phyloP scores from a whole-genome alignment of 2,888 invertebrate genomes.

The Nasonovia ribisnigri region DNA sequence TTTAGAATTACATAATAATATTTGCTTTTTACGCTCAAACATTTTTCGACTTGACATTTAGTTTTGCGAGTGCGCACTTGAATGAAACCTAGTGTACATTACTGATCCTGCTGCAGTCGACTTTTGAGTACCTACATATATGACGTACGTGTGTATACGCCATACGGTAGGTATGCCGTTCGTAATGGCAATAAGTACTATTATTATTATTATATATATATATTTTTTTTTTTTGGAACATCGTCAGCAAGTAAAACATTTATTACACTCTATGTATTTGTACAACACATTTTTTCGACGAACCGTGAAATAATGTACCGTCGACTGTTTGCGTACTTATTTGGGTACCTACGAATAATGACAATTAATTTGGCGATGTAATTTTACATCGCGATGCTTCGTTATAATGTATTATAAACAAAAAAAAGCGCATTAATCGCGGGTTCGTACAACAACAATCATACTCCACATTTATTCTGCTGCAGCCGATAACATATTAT shows the following conservation, averaged over 20 bases:
- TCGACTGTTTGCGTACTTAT: neutral
- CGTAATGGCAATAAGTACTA: neutral
- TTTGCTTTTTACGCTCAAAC: neutral
- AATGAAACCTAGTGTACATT: neutral
- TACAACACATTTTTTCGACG: neutral
- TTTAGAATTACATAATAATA: neutral
- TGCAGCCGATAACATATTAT: neutral
- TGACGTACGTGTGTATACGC: neutral
- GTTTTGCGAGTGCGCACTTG: neutral
- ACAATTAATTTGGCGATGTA: neutral
- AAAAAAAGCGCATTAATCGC: neutral
- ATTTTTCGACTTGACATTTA: constrained; percentile 14
- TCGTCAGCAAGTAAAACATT: neutral
- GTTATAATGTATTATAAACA: neutral
- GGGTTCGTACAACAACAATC: neutral
- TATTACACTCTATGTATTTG: neutral
- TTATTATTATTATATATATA: neutral
- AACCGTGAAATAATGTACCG: neutral
- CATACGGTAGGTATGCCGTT: neutral
- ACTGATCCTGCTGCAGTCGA: neutral
- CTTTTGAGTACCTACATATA: neutral
- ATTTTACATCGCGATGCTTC: neutral
- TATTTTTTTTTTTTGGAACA: neutral
- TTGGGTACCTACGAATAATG: neutral
- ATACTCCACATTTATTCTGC: neutral